These are phyloP conservation scores for Leucania comma DNA, from an alignment of 2,888 invertebrate species.

Conservation along the genomic window DNA sequence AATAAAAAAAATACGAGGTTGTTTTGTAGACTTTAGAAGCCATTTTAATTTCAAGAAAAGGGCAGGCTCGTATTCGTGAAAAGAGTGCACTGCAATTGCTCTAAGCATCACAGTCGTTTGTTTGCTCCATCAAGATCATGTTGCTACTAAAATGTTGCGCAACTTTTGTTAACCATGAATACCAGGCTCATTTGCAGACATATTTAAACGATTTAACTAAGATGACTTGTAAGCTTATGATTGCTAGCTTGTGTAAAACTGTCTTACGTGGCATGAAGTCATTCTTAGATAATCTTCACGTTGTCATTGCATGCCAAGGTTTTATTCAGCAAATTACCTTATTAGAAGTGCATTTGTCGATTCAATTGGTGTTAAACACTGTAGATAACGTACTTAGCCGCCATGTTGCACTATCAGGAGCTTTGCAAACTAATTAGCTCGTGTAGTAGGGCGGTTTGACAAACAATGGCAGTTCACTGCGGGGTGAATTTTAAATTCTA, in stretches of 20 bases:
- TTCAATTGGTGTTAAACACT: not conserved
- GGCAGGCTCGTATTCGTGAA: not conserved
- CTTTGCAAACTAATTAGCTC: conserved; percentile 24
- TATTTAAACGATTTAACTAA: not conserved
- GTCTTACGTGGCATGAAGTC: conserved; percentile 8
- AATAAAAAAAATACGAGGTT: too few relatives aligned
- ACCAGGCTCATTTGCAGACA: too few relatives aligned
- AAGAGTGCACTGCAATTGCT: not conserved
- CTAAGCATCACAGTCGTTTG: not conserved
- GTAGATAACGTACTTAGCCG: conserved; percentile 29
- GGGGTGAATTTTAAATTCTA: not conserved
- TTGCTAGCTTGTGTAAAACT: not conserved
- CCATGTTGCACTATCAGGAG: conserved; percentile 23
- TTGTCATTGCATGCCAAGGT: conserved; percentile 35
- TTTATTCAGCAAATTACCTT: conserved; percentile 11
- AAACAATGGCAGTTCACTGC: not conserved
- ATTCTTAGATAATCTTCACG: conserved; percentile 19
- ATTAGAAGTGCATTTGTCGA: conserved; percentile 39
- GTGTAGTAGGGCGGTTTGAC: not conserved
- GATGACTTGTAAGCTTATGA: conserved; percentile 34
- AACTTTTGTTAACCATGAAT: not conserved
- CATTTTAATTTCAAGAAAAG: conserved; percentile 16
- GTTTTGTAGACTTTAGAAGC: not conserved
- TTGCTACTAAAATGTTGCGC: not conserved
- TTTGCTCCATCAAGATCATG: not conserved